These are phyloP conservation scores for Zygaena filipendulae DNA, from an alignment of 2,888 invertebrate genomes.

Conservation along the genomic window DNA sequence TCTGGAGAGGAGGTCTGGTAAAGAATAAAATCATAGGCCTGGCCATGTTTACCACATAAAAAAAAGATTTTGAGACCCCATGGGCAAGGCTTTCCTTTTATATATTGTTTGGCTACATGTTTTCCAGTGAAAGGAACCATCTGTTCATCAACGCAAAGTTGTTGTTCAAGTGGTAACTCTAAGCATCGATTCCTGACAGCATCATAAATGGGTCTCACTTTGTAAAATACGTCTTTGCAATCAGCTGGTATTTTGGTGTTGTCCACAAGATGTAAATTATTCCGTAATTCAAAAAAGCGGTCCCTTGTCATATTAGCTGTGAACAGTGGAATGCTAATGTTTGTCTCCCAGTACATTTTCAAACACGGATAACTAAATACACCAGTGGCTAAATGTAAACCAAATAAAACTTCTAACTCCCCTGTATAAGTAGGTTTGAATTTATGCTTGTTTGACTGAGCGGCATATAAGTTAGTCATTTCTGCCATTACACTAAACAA, in stretches of 20 bases:
- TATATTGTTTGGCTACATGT: conserved; percentile 17
- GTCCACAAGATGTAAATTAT: conserved; percentile 19
- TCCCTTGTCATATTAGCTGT: conserved; percentile 19
- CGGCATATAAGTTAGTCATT: conserved; percentile 20
- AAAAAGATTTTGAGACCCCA: conserved; percentile 19
- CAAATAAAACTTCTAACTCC: conserved; percentile 19
- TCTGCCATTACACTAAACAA: conserved; percentile 19
- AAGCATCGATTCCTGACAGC: conserved; percentile 19
- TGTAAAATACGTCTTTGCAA: conserved; percentile 18
- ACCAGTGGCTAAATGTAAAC: conserved; percentile 19
- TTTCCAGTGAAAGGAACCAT: conserved; percentile 21
- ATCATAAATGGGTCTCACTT: conserved; percentile 21
- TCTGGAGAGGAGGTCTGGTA: conserved; percentile 20
- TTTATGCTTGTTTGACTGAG: conserved; percentile 10
- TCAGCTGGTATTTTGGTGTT: conserved; percentile 15
- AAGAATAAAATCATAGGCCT: conserved; percentile 20
- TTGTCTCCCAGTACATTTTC: conserved; percentile 19
- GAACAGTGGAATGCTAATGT: conserved; percentile 18
- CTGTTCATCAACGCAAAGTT: conserved; percentile 21
- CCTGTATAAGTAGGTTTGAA: conserved; percentile 16
- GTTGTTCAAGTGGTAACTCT: conserved; percentile 18
- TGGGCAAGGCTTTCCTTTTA: conserved; percentile 21
- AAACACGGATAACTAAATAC: conserved; percentile 18
- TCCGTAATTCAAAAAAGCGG: conserved; percentile 19
- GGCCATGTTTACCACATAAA: conserved; percentile 20